Evolutionary conservation across 2,888 invertebrate species (phyloP), one percentile per base, ranked within the genome.

Genomic region (Lypha dubia): DNA sequence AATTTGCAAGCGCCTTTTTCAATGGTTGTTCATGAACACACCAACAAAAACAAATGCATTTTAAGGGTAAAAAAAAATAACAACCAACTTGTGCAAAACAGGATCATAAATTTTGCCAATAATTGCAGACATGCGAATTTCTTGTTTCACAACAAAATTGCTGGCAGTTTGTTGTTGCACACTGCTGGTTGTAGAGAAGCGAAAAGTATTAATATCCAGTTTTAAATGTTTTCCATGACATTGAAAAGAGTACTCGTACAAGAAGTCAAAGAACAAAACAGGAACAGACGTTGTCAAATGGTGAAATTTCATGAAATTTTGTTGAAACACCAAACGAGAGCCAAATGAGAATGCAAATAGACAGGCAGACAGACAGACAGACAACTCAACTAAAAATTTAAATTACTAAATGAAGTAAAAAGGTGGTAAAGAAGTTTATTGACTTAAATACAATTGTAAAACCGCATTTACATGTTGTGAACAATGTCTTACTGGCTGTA

Each of bases 351-450:
- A n/a, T n/a, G n/a, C n/a, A n/a, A n/a, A n/a, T n/a, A n/a, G n/a
- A n/a, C n/a, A n/a, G n/a, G n/a, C n/a, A n/a, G n/a, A n/a, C n/a
- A n/a, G n/a, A n/a, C n/a, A n/a, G n/a, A n/a, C n/a, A 22, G 65
- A 38, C 51, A 28, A 28, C 28, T 28, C 9, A 13, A 41, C 20
- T n/a, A 28, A 32, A 79, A 65, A 76, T 76, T 56, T 71, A 68
- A 62, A 65, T 75, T 28, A 41, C 44, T 17, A 20, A 32, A 70
- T 32, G 51, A 79, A 73, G 56, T n/a, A 28, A 63, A 65, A 84
- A 84, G 80, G 84, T 84, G 84, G 84, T 81, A 81, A 81, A 84
- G 73, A 84, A 84, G 84, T 84, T 84, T 84, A 84, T 84, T 84
- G 84, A 84, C 84, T 84, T 63, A 81, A 84, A 73, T 84, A 77